Conservation (phyloP, 2,888 invertebrate species). For the Drosophila kambysellisi region DNA sequence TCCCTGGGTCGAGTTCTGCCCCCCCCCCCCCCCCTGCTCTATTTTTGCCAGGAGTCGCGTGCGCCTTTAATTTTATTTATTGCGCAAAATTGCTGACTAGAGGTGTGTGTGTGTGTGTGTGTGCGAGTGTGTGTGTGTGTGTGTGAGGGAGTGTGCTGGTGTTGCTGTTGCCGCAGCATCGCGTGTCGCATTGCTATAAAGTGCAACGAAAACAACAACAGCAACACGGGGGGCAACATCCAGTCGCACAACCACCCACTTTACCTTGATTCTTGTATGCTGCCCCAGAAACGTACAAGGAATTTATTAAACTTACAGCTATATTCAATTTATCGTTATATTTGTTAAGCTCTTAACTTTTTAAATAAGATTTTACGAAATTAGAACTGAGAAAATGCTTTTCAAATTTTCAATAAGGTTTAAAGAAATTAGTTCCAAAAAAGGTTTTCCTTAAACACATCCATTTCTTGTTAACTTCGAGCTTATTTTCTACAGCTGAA, state of each 20-base stretch:
- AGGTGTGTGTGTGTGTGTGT: constrained; percentile 47
- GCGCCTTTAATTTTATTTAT: constrained; percentile 79
- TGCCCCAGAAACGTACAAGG: background rate
- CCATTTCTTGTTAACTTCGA: too few species aligned
- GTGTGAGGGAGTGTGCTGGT: constrained; percentile 29
- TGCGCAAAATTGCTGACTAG: constrained; percentile 72
- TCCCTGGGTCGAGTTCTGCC: constrained; percentile 14
- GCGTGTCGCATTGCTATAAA: constrained; percentile 75
- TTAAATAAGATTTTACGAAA: background rate
- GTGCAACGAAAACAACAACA: constrained; percentile 46
- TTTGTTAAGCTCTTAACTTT: background rate
- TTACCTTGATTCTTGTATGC: constrained; percentile 12
- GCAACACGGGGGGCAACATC: background rate
- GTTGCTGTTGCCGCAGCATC: constrained; percentile 65
- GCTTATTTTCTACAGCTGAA: background rate
- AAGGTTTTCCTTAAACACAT: background rate
- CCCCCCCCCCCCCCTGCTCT: background rate
- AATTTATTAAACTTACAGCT: background rate
- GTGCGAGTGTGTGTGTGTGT: too few species aligned
- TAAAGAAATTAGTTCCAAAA: background rate
- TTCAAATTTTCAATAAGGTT: background rate
- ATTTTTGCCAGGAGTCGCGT: constrained; percentile 37
- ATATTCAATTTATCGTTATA: background rate
- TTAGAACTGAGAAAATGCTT: background rate
- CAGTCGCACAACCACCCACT: constrained; percentile 3